Evolutionary conservation across 2,888 invertebrate genomes (phyloP).

Genomic region (Drosophila parthenogenetica): DNA sequence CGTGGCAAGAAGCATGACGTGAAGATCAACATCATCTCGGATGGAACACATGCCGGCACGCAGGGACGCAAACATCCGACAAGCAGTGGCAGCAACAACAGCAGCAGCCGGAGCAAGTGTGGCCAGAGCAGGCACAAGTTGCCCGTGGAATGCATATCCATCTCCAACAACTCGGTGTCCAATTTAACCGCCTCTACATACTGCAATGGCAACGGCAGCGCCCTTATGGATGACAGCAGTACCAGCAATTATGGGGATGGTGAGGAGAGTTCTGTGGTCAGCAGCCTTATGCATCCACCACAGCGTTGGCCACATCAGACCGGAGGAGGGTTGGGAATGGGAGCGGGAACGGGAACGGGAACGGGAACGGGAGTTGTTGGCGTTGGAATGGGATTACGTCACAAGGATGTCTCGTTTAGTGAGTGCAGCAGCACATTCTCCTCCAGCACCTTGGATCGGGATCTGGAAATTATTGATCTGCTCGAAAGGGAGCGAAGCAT

Average conservation of each 20-base stretch:
- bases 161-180: slow-evolving; percentile 81
- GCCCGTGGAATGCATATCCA: slow-evolving; percentile 74
- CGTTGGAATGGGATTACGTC: slow-evolving; percentile 46
- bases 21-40: slow-evolving; percentile 83
- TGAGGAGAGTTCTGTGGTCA: slow-evolving; percentile 84
- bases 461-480: slow-evolving; percentile 84
- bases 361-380: slow-evolving; percentile 21
- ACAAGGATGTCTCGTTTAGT: slow-evolving; percentile 82
- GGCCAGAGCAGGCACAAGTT: slow-evolving; percentile 54
- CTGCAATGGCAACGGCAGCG: slow-evolving; percentile 79
- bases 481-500: slow-evolving; percentile 85
- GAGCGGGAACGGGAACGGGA: slow-evolving; percentile 9
- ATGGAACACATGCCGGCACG: slow-evolving; percentile 66
- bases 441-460: slow-evolving; percentile 84
- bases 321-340: no score
- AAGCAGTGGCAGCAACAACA: slow-evolving; percentile 45
- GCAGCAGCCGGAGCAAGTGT: slow-evolving; percentile 30
- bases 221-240: slow-evolving; percentile 75
- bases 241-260: slow-evolving; percentile 83
- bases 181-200: slow-evolving; percentile 84
- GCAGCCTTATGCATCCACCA: slow-evolving; percentile 82
- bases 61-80: slow-evolving; percentile 42
- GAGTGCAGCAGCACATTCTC: slow-evolving; percentile 82
- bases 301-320: slow-evolving; percentile 55
- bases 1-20: slow-evolving; percentile 79